phyloP scores from a whole-genome alignment of 2,113 vertebrate species.

The Chlamydotis undulata region DNA sequence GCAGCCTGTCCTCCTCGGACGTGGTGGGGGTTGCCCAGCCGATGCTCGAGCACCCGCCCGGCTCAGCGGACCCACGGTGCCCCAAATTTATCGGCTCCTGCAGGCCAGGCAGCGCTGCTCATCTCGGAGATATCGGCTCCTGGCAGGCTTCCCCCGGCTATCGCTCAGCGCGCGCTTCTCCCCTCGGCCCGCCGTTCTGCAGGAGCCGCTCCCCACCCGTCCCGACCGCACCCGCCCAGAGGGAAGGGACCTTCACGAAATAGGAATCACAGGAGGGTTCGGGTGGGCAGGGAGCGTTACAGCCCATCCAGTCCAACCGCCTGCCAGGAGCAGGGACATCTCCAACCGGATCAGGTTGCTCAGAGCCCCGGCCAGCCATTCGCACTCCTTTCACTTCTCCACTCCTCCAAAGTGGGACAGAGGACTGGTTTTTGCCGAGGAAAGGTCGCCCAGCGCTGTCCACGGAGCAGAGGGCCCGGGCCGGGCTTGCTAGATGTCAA shows the following conservation, averaged over 20 bases:
- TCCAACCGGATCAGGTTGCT: no score
- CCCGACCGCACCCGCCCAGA: accelerated
- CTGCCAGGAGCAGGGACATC: no score
- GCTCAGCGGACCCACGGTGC: background rate
- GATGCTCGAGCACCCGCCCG: accelerated
- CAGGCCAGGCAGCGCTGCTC: background rate
- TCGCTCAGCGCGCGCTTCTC: background rate
- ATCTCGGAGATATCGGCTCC: background rate
- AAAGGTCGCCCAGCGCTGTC: background rate
- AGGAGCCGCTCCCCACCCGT: background rate
- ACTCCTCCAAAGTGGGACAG: accelerated
- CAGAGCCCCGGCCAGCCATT: no score
- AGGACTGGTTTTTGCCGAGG: background rate
- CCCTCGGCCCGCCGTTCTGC: background rate
- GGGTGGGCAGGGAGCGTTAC: no score
- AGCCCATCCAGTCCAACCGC: no score
- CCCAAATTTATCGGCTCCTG: background rate
- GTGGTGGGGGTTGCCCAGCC: accelerated
- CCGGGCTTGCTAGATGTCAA: background rate
- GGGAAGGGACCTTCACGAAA: background rate
- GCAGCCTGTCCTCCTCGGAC: background rate
- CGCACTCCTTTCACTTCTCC: background rate
- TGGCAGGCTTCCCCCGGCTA: background rate
- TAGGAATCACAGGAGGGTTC: background rate
- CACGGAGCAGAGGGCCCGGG: background rate